These are phyloP conservation scores for Nyctalus aviator DNA, from an alignment of 2,797 vertebrate species.

Conservation along the genomic window DNA sequence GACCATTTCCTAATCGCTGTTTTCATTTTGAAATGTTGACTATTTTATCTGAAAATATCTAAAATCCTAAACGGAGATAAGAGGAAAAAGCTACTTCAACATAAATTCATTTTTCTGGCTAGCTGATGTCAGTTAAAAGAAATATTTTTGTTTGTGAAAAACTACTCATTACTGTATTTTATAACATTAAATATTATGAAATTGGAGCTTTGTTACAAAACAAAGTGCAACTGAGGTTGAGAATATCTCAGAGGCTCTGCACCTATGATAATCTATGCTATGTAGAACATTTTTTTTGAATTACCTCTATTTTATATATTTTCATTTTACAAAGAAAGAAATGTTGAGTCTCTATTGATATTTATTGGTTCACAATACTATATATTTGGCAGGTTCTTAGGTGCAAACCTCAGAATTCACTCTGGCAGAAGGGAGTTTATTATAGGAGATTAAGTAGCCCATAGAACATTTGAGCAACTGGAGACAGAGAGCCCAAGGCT, in stretches of 20 bases:
- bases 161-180: not conserved
- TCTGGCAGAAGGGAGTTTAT: not conserved
- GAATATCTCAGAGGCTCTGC: conserved; percentile 33
- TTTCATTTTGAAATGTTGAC: conserved; percentile 65
- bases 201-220: not conserved
- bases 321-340: conserved; percentile 13
- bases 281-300: not conserved
- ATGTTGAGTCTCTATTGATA: not conserved
- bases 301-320: not conserved
- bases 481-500: not conserved
- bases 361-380: not conserved
- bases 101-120: not conserved
- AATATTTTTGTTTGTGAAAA: conserved; percentile 53
- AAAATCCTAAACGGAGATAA: not conserved
- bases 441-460: not conserved
- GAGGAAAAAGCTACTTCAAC: not conserved
- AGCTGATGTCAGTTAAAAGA: not conserved
- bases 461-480: not conserved
- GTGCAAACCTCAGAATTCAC: not conserved
- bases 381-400: not conserved
- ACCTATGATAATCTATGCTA: not conserved
- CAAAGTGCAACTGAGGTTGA: conserved; percentile 4
- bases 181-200: conserved; percentile 4
- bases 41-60: conserved; percentile 59
- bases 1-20: conserved; percentile 21